Evolutionary conservation across 2,113 vertebrate genomes (phyloP).

Genomic region (Agelaius phoeniceus): DNA sequence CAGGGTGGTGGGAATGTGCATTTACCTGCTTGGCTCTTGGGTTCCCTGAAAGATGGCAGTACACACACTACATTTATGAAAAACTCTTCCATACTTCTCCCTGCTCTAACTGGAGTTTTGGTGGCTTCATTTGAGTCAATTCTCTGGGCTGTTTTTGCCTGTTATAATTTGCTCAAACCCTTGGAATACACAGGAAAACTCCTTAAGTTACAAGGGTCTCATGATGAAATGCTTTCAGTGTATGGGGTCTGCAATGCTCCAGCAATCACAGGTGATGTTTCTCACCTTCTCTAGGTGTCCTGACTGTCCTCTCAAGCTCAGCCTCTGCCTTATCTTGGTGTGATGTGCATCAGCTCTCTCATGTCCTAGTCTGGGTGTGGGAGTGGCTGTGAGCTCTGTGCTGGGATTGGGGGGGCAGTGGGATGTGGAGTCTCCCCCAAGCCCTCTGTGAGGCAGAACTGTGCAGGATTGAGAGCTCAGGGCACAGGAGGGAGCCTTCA

Average conservation of each 20-base stretch:
- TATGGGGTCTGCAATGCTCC: not conserved
- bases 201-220: not conserved
- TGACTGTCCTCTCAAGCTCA: not conserved
- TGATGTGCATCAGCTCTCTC: not conserved
- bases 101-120: not conserved
- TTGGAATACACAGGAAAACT: not conserved
- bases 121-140: not conserved
- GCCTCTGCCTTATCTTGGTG: not conserved
- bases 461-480: not conserved
- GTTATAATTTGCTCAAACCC: not conserved
- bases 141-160: not conserved
- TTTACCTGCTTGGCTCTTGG: not conserved
- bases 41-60: not conserved
- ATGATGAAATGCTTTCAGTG: accelerated
- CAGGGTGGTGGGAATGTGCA: not conserved
- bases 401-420: not conserved
- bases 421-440: not conserved
- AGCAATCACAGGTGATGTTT: not conserved
- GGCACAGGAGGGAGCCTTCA: not conserved
- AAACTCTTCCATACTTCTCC: not conserved
- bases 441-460: not conserved
- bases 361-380: not conserved
- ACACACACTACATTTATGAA: not conserved
- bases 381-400: not conserved
- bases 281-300: not conserved